Base-by-base conservation (phyloP, 2,888 invertebrate genomes). In the Esperia sulphurella region DNA sequence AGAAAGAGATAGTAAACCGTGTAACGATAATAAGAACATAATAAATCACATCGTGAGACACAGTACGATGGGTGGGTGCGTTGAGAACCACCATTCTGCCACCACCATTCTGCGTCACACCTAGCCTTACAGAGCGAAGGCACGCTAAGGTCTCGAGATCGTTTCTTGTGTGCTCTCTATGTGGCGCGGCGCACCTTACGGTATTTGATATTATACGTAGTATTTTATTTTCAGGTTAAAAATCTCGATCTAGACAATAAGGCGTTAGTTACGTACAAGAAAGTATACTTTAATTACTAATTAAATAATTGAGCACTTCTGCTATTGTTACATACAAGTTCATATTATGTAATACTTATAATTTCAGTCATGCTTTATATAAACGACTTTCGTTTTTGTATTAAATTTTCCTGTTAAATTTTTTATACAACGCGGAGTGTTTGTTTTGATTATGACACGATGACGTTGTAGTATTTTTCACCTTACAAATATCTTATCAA, bases 141-240 rank as follows among this genome's bases (percentile, higher is more conserved):
- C 46, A 42, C 42, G 49, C 38, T 33, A 37, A 41, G 28, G 33
- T 30, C 35, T 35, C n/a, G 35, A 3, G 6, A 5, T 4, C 5
- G 38, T n/a, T n/a, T 38, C 41, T 35, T n/a, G 30, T 30, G 38
- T 33, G 40, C 21, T 35, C n/a, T 47, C 40, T 41, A 49, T 48
- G 43, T 51, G 33, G 50, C 41, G 48, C 50, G 37, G 50, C 43
- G 48, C 51, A 39, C 48, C 41, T 48, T 41, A 49, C 54, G 53
- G 52, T 50, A 47, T 21, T 39, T 46, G 6, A 38, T 42, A 50
- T 5, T 2, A 2, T 21, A 3, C 5, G 21, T 21, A 43, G 49
- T 43, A 47, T 31, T 55, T 50, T 50, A 55, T 56, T 58, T 57
- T 59, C 45, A 14, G 43, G 37, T 28, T 37, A 51, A 53, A 54